Evolutionary conservation across 2,797 vertebrate species (phyloP).

Genomic region (Characodon lateralis): DNA sequence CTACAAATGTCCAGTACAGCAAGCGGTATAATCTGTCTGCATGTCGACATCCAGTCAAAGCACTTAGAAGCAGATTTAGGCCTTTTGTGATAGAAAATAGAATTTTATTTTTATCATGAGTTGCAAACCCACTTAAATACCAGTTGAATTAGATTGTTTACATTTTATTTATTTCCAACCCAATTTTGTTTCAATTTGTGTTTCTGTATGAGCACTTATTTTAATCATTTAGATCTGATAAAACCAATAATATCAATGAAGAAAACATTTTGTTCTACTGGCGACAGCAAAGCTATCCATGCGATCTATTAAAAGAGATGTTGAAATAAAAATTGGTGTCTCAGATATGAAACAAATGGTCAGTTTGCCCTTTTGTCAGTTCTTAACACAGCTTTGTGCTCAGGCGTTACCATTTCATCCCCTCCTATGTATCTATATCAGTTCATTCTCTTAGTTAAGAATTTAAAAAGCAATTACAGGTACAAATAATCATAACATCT

Average conservation of each 20-base stretch:
- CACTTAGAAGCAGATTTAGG: slow-evolving; percentile 57
- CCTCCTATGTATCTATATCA: neutral
- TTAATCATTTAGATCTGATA: slow-evolving; percentile 28
- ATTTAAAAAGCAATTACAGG: neutral
- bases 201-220: slow-evolving; percentile 67
- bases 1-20: slow-evolving; percentile 25
- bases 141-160: slow-evolving; percentile 65
- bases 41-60: slow-evolving; percentile 44
- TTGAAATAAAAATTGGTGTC: slow-evolving; percentile 37
- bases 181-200: neutral
- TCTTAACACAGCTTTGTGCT: neutral
- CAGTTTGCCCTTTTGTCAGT: slow-evolving; percentile 1
- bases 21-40: slow-evolving; percentile 31
- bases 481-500: neutral
- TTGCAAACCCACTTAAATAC: slow-evolving; percentile 34
- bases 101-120: slow-evolving; percentile 38
- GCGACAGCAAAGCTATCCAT: slow-evolving; percentile 35
- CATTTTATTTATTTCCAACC: slow-evolving; percentile 50
- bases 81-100: slow-evolving; percentile 20
- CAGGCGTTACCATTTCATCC: neutral
- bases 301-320: slow-evolving; percentile 19
- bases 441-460: neutral
- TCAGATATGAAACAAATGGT: slow-evolving; percentile 20
- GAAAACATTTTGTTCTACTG: slow-evolving; percentile 32
- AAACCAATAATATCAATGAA: slow-evolving; percentile 21